Percentiles rank a stretch among this genome's conserved stretches.
Conservation (phyloP, 2,888 invertebrate genomes). For the Eilema sororculum region DNA sequence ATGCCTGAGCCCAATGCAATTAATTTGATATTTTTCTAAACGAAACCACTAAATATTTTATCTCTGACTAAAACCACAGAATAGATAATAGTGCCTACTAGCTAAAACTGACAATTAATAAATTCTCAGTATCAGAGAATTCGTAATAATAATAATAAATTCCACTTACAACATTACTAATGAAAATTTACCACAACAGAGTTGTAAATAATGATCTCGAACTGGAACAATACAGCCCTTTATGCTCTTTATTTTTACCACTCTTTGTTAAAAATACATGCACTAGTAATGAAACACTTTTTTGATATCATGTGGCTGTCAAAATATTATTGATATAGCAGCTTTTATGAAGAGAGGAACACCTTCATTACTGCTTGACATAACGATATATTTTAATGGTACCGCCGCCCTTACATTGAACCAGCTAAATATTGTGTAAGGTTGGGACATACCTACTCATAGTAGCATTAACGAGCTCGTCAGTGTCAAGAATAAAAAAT, state of each 20-base stretch:
- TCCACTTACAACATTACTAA: too few species aligned
- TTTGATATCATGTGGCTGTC: slow-evolving; percentile 42
- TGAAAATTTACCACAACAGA: too few species aligned
- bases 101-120: too few species aligned
- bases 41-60: too few species aligned
- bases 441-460: background rate
- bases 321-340: slow-evolving; percentile 37
- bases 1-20: too few species aligned
- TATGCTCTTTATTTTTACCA: background rate
- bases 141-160: too few species aligned
- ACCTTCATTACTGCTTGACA: slow-evolving; percentile 41
- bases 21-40: too few species aligned
- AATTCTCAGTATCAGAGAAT: too few species aligned
- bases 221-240: background rate
- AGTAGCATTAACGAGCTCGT: background rate
- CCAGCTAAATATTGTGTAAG: background rate
- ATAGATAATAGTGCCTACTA: too few species aligned
- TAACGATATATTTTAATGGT: slow-evolving; percentile 42
- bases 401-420: slow-evolving; percentile 29
- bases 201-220: background rate
- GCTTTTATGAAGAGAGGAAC: slow-evolving; percentile 45
- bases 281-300: background rate
- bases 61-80: too few species aligned
- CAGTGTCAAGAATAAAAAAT: background rate
- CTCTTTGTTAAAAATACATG: background rate